Evolutionary conservation across 2,113 vertebrate genomes (phyloP).

Genomic region (Poeciliopsis occidentalis): DNA sequence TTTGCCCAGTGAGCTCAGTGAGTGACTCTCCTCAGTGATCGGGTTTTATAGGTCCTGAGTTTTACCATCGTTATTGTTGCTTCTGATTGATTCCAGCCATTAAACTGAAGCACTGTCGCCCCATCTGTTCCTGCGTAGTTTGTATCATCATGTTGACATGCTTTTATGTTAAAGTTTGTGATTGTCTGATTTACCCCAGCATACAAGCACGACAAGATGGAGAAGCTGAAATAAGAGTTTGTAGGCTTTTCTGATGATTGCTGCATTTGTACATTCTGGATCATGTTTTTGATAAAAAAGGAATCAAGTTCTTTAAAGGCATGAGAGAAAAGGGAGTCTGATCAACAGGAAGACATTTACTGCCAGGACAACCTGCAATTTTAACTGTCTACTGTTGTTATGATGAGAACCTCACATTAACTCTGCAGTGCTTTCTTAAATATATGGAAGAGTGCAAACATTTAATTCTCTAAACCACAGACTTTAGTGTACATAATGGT

Average conservation of each 20-base stretch:
- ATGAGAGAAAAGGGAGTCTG: not conserved
- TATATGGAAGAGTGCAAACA: not conserved
- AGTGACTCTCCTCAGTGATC: not conserved
- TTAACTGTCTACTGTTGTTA: not conserved
- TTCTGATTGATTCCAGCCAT: not conserved
- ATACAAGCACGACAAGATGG: no score
- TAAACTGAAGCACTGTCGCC: not conserved
- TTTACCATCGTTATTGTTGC: not conserved
- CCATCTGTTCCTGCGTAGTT: not conserved
- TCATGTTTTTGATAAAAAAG: not conserved
- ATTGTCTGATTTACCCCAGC: not conserved
- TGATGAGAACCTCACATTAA: not conserved
- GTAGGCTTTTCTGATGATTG: not conserved
- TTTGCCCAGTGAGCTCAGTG: not conserved
- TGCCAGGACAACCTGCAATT: not conserved
- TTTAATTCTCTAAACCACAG: no score
- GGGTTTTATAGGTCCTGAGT: not conserved
- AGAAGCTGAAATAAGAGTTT: no score
- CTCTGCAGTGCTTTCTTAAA: not conserved
- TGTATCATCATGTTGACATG: not conserved
- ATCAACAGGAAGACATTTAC: not conserved
- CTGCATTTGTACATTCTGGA: not conserved
- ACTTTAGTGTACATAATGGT: not conserved
- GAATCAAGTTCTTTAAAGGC: not conserved
- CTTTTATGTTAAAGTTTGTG: not conserved